Base-by-base conservation (phyloP, 1,140 invertebrate genomes). In the Apis florea region DNA sequence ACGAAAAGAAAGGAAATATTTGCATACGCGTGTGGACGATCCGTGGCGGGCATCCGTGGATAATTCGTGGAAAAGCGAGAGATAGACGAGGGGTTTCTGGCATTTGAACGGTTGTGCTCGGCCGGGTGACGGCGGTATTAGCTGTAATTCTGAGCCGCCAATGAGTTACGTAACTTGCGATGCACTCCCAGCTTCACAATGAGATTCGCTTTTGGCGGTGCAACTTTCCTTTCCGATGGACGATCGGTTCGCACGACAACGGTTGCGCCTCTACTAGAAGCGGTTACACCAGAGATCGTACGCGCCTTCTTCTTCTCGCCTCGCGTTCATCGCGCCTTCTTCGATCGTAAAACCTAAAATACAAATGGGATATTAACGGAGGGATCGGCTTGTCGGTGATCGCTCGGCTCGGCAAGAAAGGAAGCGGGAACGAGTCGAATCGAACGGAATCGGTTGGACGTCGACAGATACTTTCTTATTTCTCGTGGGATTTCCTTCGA, bases 401-500 rank as follows among this genome's bases (percentile, higher is more conserved):
- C 51, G 77, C 51, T 8, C 19, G 19, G 40, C 15, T 2, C 31
- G n/a, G 51, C 49, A 69, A 51, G 54, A 54, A 72, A 53, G 47
- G 26, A 70, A 71, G 49, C 56, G 17, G 21, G n/a, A n/a, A n/a
- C 13, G 47, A 77, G 13, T 24, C 68, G 24, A 70, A 70, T 26
- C 9, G 51, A 54, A 54, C 24, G n/a, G 31, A 31, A 31, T 12
- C 64, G 26, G 12, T 59, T 19, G 15, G 24, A 54, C 8, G 15
- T 15, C 40, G 31, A 40, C 6, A 40, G 54, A 81, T 81, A 75
- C 40, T 68, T 75, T 89, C 87, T 90, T 86, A 77, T 82, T n/a
- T 82, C 83, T 75, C 69, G 84, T 88, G 87, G 88, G 84, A 90
- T 91, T 91, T 89, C 89, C 88, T 90, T 74, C 67, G 76, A 78